Percentiles rank a stretch among this genome's conserved stretches.
phyloP scores from a whole-genome alignment of 2,888 invertebrate genomes.

The Choreutis nemorana region DNA sequence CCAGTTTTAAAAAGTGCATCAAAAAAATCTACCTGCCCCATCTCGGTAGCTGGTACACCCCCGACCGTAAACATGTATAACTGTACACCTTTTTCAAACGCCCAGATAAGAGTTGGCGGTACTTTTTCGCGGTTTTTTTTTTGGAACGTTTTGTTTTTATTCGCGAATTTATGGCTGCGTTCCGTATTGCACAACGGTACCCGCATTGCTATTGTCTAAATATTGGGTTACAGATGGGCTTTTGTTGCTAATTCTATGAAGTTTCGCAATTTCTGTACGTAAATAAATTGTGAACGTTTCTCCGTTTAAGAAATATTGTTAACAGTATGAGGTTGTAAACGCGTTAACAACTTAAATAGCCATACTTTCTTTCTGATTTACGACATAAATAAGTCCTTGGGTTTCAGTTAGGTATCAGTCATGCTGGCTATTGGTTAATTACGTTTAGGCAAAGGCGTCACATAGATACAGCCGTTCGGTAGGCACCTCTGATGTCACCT shows the following conservation, averaged over 20 bases:
- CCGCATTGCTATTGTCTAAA: conserved; percentile 30
- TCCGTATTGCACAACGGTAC: conserved; percentile 44
- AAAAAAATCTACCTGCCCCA: conserved; percentile 55
- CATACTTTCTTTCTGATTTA: too few species aligned
- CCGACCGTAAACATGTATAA: conserved; percentile 28
- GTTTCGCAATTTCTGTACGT: too few species aligned
- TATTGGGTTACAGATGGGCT: conserved; percentile 33
- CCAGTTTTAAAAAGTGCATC: conserved; percentile 44
- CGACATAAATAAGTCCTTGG: too few species aligned
- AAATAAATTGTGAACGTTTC: too few species aligned
- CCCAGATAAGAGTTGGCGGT: conserved; percentile 23
- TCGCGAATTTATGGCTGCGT: conserved; percentile 35
- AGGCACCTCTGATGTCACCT: conserved; percentile 28
- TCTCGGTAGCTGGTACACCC: conserved; percentile 49
- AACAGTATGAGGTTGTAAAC: too few species aligned
- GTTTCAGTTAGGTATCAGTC: too few species aligned
- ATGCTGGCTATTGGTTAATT: too few species aligned
- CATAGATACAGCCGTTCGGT: conserved; percentile 13
- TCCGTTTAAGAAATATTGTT: too few species aligned
- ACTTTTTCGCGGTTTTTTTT: conserved; percentile 35
- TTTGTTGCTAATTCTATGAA: too few species aligned
- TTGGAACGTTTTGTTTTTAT: conserved; percentile 28
- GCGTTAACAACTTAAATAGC: too few species aligned
- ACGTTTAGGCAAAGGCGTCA: too few species aligned
- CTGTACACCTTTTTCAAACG: conserved; percentile 32